Conservation (phyloP, 1,140 invertebrate genomes). For the Rhizoglyphus robini region DNA sequence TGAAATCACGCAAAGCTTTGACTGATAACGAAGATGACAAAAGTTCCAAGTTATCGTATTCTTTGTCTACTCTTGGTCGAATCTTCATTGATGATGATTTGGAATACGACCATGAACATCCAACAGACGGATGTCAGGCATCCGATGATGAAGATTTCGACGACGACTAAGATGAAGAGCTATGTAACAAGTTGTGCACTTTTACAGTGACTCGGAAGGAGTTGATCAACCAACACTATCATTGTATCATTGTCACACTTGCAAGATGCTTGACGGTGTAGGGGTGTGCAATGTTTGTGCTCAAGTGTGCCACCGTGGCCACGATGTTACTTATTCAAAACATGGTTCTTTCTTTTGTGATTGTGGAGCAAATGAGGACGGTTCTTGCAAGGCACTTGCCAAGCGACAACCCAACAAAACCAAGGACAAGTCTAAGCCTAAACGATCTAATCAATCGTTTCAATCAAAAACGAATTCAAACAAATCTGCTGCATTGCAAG, state of each 20-base stretch:
- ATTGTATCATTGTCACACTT: conserved; percentile 95
- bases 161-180: conserved; percentile 86
- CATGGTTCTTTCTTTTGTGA: conserved; percentile 98
- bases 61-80: background rate
- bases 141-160: conserved; percentile 78
- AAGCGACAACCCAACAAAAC: background rate
- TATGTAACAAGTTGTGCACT: conserved; percentile 87
- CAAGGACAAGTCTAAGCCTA: background rate
- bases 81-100: conserved; percentile 38
- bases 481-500: background rate
- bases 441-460: background rate
- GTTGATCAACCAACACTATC: conserved; percentile 91
- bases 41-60: background rate
- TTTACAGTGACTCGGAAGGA: conserved; percentile 93
- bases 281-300: conserved; percentile 96
- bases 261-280: conserved; percentile 93
- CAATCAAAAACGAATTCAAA: background rate
- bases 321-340: conserved; percentile 94
- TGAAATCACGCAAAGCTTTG: background rate
- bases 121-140: conserved; percentile 55
- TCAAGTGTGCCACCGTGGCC: conserved; percentile 84
- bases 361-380: conserved; percentile 89
- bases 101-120: conserved; percentile 51
- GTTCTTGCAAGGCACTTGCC: conserved; percentile 42
- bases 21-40: conserved; percentile 3